These are phyloP conservation scores for Iselma pallidipennis DNA, from an alignment of 2,888 invertebrate species.

Conservation along the genomic window DNA sequence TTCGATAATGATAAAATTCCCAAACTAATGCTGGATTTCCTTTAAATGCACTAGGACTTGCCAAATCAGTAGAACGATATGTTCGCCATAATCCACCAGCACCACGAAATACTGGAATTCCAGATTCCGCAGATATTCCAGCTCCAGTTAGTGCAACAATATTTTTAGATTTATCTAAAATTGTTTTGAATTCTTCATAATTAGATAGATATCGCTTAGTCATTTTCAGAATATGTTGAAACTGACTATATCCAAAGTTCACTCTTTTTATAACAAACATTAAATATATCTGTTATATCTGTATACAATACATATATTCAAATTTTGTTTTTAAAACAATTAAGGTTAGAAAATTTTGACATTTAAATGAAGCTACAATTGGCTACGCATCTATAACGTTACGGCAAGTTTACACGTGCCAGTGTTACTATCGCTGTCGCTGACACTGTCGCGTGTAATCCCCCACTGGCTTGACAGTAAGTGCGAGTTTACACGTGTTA, in stretches of 20 bases:
- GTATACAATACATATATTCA: too few relatives aligned
- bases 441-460: too few relatives aligned
- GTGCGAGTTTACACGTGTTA: too few relatives aligned
- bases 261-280: conserved; percentile 10
- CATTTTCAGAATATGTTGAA: conserved; percentile 24
- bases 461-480: too few relatives aligned
- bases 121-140: conserved; percentile 94
- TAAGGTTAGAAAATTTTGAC: conserved; percentile 2
- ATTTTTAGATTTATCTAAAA: conserved; percentile 62
- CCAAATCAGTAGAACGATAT: conserved; percentile 68
- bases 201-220: conserved; percentile 38
- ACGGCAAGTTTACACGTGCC: too few relatives aligned
- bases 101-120: conserved; percentile 85
- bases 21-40: conserved; percentile 79
- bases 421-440: too few relatives aligned
- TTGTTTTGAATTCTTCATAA: conserved; percentile 58
- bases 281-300: too few relatives aligned
- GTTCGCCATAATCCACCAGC: conserved; percentile 82
- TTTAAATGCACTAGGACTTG: conserved; percentile 72
- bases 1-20: conserved; percentile 88
- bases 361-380: background rate
- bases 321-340: background rate
- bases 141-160: conserved; percentile 88
- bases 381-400: too few relatives aligned
- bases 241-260: background rate